phyloP scores from a whole-genome alignment of 2,888 invertebrate genomes.

The Orchesellides sinensis region DNA sequence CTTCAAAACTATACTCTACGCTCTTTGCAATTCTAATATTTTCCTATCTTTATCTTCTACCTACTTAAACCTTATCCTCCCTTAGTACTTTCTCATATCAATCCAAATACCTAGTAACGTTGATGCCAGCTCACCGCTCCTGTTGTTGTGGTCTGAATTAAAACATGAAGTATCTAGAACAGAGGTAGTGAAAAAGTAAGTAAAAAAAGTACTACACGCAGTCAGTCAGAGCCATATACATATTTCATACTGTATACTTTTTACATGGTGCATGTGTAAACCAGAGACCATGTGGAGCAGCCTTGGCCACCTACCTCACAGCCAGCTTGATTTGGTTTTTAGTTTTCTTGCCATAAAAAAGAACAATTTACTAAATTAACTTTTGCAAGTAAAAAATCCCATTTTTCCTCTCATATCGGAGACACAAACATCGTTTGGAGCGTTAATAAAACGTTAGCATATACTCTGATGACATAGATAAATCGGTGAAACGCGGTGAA shows the following conservation, averaged over 20 bases:
- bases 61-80: not conserved
- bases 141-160: not conserved
- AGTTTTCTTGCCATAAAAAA: not conserved
- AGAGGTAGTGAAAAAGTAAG: slow-evolving; percentile 6
- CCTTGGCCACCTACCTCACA: not conserved
- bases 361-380: slow-evolving; percentile 4
- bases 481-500: too few species aligned
- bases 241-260: too few species aligned
- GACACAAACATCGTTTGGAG: too few species aligned
- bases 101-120: too few species aligned
- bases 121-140: not conserved
- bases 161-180: not conserved
- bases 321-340: not conserved
- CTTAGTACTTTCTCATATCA: too few species aligned
- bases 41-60: not conserved
- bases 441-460: too few species aligned
- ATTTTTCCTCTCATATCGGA: not conserved
- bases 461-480: too few species aligned
- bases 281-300: not conserved
- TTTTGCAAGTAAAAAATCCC: not conserved
- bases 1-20: too few species aligned
- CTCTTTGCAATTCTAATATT: not conserved
- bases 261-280: not conserved
- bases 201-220: not conserved
- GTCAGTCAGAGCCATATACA: too few species aligned